These are phyloP conservation scores for Ochropleura plecta DNA, from an alignment of 2,888 invertebrate genomes.

Conservation along the genomic window DNA sequence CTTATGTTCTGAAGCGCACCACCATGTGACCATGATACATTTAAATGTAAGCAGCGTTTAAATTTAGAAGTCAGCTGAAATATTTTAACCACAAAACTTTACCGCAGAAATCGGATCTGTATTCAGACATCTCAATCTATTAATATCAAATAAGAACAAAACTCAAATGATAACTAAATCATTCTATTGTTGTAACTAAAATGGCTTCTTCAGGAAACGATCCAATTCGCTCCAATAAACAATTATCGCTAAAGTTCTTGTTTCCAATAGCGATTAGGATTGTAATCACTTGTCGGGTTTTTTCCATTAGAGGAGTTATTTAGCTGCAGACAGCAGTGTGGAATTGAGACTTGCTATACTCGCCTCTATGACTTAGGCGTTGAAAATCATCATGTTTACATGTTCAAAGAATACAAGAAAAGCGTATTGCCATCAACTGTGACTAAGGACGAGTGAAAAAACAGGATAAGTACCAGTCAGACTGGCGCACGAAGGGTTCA, in stretches of 20 bases:
- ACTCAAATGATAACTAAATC: conserved; percentile 7
- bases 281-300: conserved; percentile 25
- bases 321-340: neutral
- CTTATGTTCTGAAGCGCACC: neutral
- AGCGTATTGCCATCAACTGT: neutral
- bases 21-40: neutral
- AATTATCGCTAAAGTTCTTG: conserved; percentile 34
- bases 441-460: neutral
- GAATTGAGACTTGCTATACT: neutral
- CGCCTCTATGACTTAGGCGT: neutral
- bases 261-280: conserved; percentile 1
- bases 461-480: too few relatives aligned
- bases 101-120: neutral
- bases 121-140: neutral
- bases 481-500: too few relatives aligned
- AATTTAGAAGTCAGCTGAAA: neutral
- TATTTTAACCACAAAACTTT: neutral
- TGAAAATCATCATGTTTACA: neutral
- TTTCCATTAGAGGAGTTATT: conserved; percentile 3
- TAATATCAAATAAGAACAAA: neutral
- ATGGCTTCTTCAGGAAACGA: conserved; percentile 22
- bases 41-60: neutral
- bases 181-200: conserved; percentile 10
- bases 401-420: neutral
- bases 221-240: conserved; percentile 30